phyloP scores from a whole-genome alignment of 1,140 invertebrate genomes.

The Saccostrea echinata region DNA sequence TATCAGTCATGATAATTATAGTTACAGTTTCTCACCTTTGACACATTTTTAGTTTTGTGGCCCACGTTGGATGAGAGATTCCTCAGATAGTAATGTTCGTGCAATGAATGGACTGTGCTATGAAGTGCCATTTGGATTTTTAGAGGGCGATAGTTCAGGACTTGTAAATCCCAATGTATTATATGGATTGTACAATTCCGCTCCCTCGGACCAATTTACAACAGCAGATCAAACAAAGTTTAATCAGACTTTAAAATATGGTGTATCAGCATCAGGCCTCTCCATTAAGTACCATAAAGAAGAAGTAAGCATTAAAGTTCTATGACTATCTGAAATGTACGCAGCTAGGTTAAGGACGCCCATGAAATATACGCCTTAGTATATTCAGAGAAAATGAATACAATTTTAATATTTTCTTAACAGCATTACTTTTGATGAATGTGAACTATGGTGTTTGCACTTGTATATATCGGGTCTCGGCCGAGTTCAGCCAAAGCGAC shows the following conservation, averaged over 20 bases:
- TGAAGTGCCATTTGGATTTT: neutral
- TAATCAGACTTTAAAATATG: constrained; percentile 11
- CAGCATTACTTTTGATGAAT: too few relatives aligned
- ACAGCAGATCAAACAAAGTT: neutral
- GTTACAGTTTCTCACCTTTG: too few relatives aligned
- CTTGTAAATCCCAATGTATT: neutral
- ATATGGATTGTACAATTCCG: neutral
- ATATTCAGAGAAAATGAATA: too few relatives aligned
- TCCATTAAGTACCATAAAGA: neutral
- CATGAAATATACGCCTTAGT: too few relatives aligned
- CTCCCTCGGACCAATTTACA: neutral
- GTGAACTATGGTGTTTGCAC: too few relatives aligned
- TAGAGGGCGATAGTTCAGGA: neutral
- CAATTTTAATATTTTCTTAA: too few relatives aligned
- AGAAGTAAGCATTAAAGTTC: neutral
- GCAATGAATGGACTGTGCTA: constrained; percentile 1
- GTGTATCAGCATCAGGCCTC: neutral
- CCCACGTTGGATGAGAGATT: neutral
- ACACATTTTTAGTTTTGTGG: constrained; percentile 5
- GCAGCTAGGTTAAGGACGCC: too few relatives aligned
- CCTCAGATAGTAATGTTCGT: neutral
- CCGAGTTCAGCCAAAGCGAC: too few relatives aligned
- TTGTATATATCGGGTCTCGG: too few relatives aligned
- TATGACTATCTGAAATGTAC: too few relatives aligned
- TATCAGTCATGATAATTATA: too few relatives aligned